Percentiles rank a stretch among this genome's conserved stretches.
These are phyloP conservation scores for Cassiopea xamachana DNA, from an alignment of 30 jellyfish, hydroid and myxozoan species.

Conservation along the genomic window DNA sequence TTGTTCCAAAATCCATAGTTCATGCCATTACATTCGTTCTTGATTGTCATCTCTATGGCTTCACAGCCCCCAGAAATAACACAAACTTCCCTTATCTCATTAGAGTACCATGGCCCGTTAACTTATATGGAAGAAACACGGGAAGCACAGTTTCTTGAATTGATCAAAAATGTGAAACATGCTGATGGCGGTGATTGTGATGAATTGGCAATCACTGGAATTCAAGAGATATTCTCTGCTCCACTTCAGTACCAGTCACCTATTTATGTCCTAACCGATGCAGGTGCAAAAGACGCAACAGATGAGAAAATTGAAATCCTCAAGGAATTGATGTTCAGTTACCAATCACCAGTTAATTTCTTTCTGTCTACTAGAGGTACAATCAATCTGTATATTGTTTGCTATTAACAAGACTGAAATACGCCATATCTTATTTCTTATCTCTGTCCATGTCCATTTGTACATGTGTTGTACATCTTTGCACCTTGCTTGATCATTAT, in stretches of 20 bases:
- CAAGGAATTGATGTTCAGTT: slow-evolving; percentile 25
- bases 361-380: slow-evolving; percentile 58
- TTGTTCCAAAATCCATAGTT: no score
- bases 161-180: slow-evolving; percentile 33
- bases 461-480: no score
- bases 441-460: no score
- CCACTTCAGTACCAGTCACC: slow-evolving; percentile 60
- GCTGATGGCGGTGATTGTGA: slow-evolving; percentile 87
- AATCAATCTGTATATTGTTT: no score
- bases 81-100: not conserved
- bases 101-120: slow-evolving; percentile 77
- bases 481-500: no score
- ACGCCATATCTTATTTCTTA: not conserved
- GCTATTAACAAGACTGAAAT: not conserved
- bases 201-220: slow-evolving; percentile 77
- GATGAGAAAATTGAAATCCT: slow-evolving; percentile 43
- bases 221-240: slow-evolving; percentile 51
- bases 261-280: slow-evolving; percentile 67
- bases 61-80: no score
- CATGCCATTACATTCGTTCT: no score
- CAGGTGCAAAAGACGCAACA: slow-evolving; percentile 74
- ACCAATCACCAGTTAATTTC: slow-evolving; percentile 50
- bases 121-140: slow-evolving; percentile 27
- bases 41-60: no score
- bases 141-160: slow-evolving; percentile 15